Percentiles rank a stretch among this genome's conserved stretches.
Evolutionary conservation across 1,140 invertebrate genomes (phyloP).

Genomic region (Drosophila sp.): DNA sequence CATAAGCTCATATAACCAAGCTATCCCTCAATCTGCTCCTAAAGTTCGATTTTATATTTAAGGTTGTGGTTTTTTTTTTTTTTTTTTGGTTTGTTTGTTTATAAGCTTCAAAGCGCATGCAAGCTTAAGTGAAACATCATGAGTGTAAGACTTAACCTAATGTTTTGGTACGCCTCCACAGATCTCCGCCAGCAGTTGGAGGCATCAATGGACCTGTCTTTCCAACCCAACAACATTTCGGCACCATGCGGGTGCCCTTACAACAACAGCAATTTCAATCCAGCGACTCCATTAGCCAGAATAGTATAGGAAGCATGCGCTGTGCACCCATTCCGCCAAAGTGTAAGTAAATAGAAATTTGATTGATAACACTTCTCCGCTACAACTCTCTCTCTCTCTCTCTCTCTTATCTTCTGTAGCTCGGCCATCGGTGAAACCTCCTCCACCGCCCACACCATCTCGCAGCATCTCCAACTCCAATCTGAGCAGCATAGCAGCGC

Average conservation of each 20-base stretch:
- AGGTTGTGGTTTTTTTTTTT: background rate
- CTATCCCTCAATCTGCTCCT: background rate
- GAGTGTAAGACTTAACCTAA: background rate
- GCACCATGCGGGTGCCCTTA: constrained; percentile 71
- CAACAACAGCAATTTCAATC: constrained; percentile 48
- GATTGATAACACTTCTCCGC: background rate
- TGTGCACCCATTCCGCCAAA: constrained; percentile 76
- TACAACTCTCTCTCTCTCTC: background rate
- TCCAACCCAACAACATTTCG: constrained; percentile 76
- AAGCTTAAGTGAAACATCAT: background rate
- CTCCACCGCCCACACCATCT: constrained; percentile 79
- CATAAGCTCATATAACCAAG: background rate
- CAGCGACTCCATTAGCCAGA: constrained; percentile 52
- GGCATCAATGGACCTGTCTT: constrained; percentile 68
- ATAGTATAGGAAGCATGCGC: constrained; percentile 64
- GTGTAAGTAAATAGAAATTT: constrained; percentile 50
- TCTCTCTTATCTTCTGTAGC: constrained; percentile 28
- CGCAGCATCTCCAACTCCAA: constrained; percentile 82
- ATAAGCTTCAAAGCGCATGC: background rate
- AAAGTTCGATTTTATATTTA: background rate
- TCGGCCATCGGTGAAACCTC: constrained; percentile 79
- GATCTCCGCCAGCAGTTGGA: constrained; percentile 74
- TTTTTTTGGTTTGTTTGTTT: background rate
- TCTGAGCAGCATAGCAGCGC: constrained; percentile 56
- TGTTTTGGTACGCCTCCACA: constrained; percentile 11